Evolutionary conservation across 1,140 invertebrate genomes (phyloP), one percentile per base, ranked within the genome.

Genomic region (Pararge aegeria): DNA sequence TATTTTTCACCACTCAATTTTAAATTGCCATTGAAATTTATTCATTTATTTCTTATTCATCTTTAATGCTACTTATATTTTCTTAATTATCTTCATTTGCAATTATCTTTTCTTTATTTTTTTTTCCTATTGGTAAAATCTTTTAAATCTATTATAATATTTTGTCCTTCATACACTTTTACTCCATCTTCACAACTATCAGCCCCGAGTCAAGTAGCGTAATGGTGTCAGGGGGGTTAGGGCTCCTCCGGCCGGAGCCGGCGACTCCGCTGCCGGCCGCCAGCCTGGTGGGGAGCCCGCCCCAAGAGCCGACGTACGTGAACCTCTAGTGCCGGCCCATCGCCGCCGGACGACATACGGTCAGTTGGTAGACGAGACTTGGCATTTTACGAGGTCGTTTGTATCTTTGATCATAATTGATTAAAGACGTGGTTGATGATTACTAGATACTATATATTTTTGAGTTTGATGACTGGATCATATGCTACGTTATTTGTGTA

Each of bases 301-400:
- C 95, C 70, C 95, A 96, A 91, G 95, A 96, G 92, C 95, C 95
- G 64, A 97, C 96, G 78, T 97, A 97, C 93, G 96, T 97, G 87
- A 97, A 97, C 94, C 95, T 97, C 93, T 97, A 96, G 94, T 93
- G 93, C 93, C 93, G 92, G 91, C 92, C 92, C 87, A 89, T 91
- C 92, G 92, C 92, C 91, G 93, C 92, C 92, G 80, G 64, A 61
- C 55, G 59, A 73, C 59, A 57, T 64, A 89, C 86, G 86, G 84
- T 83, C 80, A 85, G 82, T 86, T 71, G 58, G 57, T 70, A 69
- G 67, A 64, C 29, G 61, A 70, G 40, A 64, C 61, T 59, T 64
- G 57, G 61, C 68, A 64, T 64, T 51, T 46, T 44, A 44, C 16
- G 19, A 40, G 5, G 10, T 34, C 10, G 3, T 34, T 34, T 12